Conservation (phyloP, 2,888 invertebrate genomes). For the Globia sparganii region DNA sequence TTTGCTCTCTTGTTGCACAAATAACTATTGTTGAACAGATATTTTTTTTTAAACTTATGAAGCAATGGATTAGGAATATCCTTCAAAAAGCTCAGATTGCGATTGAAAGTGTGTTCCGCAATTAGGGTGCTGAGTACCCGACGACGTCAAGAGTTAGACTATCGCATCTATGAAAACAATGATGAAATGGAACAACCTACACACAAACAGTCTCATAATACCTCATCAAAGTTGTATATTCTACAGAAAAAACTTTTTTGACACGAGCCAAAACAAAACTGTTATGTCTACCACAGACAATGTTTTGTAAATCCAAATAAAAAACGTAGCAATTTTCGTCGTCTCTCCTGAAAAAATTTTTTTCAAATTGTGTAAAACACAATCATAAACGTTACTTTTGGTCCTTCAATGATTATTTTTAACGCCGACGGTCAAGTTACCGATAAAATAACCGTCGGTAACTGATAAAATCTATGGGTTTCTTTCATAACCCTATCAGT, state of each 20-base stretch:
- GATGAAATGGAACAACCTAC: too few species aligned
- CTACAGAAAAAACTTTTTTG: slow-evolving; percentile 11
- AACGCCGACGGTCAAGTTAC: background rate
- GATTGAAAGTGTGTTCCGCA: too few species aligned
- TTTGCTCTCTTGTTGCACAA: too few species aligned
- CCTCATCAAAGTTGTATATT: background rate
- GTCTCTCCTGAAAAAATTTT: background rate
- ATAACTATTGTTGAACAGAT: too few species aligned
- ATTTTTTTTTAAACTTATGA: too few species aligned
- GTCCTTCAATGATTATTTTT: background rate
- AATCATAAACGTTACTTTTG: background rate
- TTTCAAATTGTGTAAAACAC: background rate
- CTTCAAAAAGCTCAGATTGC: too few species aligned
- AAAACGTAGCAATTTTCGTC: too few species aligned
- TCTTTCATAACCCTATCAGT: slow-evolving; percentile 28
- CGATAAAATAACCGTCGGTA: background rate
- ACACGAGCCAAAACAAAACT: slow-evolving; percentile 33
- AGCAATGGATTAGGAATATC: too few species aligned
- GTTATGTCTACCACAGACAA: slow-evolving; percentile 25
- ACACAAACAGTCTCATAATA: background rate
- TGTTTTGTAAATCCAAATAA: background rate
- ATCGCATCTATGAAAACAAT: background rate
- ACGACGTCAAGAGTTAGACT: background rate
- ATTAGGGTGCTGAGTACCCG: too few species aligned
- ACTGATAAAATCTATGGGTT: slow-evolving; percentile 17